Base-by-base conservation (phyloP, 1,140 invertebrate species). In the Polypedilum pembai region DNA sequence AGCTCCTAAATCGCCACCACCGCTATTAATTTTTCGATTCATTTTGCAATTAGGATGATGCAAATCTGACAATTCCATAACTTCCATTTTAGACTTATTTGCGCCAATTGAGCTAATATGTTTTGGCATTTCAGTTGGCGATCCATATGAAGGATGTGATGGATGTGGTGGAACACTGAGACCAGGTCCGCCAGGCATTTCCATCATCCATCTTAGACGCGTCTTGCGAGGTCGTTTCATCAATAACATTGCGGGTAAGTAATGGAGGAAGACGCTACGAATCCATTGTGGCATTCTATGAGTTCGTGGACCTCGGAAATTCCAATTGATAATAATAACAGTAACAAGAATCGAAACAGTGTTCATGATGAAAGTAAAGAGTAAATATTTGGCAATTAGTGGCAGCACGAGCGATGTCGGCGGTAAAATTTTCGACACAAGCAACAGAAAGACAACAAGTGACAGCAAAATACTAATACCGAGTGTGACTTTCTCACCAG, bases 321-420 rank as follows among this genome's bases (percentile, higher is more conserved):
- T 99, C 92, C 95, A 96, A 82, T 99, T 99, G 80, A 99, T 99
- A 78, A 99, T 98, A 79, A 99, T 91, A 21, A 99, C 97, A 0
- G 98, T 99, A 7, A 98, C 94, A 75, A 99, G 85, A 84, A 99
- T 99, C 86, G 96, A 98, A 77, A 99, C 93, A 24, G 98, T 98
- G 83, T 99, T 99, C 94, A 99, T 98, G 75, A 99, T 97, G 84
- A 99, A 99, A 40, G 98, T 99, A 83, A 99, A 98, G 3, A 99
- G 87, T 73, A 99, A 87, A 85, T 99, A 99, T 85, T 98, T 99
- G 81, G 96, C 95, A 77, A 99, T 98, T 76, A 99, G 85, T 75
- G 96, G 96, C 77, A 98, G 85, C 78, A 98, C 96, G 15, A 98
- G 87, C 20, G 95, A 98, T 0, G 96, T 99, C 8, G 96, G 98